phyloP scores from a whole-genome alignment of 2,888 invertebrate genomes.

The Strigamia maritima region DNA sequence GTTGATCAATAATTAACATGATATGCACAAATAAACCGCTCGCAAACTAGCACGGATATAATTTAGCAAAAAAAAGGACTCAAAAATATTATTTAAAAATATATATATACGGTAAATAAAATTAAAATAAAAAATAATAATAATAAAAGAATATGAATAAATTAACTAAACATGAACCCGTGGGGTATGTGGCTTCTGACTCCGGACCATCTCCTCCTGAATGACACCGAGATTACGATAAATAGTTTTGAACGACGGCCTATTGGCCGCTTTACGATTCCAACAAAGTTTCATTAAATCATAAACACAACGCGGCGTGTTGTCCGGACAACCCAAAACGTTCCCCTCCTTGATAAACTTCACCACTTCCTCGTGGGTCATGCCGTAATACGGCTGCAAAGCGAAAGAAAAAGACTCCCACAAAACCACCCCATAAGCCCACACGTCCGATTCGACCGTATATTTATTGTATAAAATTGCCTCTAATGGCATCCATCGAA shows the following conservation, averaged over 20 bases:
- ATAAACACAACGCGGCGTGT: slow-evolving; percentile 79
- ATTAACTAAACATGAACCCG: slow-evolving; percentile 41
- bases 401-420: slow-evolving; percentile 98
- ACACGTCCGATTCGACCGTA: slow-evolving; percentile 92
- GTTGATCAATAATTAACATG: not conserved
- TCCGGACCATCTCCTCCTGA: slow-evolving; percentile 47
- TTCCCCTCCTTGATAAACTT: slow-evolving; percentile 91
- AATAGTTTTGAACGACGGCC: slow-evolving; percentile 69
- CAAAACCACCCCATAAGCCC: slow-evolving; percentile 93
- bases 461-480: slow-evolving; percentile 95
- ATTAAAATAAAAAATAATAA: not conserved
- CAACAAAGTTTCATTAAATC: slow-evolving; percentile 92
- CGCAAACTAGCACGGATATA: too few species aligned
- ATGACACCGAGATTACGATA: slow-evolving; percentile 50
- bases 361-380: slow-evolving; percentile 96
- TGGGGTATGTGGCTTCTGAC: slow-evolving; percentile 40
- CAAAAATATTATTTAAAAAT: not conserved
- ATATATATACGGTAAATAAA: not conserved
- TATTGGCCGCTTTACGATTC: slow-evolving; percentile 77
- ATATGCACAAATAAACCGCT: not conserved
- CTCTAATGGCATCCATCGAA: slow-evolving; percentile 97
- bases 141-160: not conserved
- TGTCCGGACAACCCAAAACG: slow-evolving; percentile 83
- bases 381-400: slow-evolving; percentile 92
- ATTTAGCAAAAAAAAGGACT: too few species aligned